These are phyloP conservation scores for Anguilla marmorata DNA, from an alignment of 2,797 vertebrate species.

Conservation along the genomic window DNA sequence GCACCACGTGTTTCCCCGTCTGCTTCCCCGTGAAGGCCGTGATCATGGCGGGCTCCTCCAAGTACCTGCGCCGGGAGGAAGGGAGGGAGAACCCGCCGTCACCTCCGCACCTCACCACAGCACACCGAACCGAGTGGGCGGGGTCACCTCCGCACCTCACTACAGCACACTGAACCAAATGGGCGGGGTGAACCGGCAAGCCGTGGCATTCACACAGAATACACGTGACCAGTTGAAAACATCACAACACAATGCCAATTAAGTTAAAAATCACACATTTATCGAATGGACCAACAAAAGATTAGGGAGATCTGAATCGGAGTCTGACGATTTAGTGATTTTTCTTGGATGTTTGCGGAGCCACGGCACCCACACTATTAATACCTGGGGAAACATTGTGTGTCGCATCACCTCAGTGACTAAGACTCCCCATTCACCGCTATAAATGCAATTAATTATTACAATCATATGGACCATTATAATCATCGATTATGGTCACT, in stretches of 20 bases:
- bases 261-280: background rate
- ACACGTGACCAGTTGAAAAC: background rate
- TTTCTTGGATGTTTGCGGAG: background rate
- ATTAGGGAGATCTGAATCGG: too few relatives aligned
- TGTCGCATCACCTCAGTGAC: too few relatives aligned
- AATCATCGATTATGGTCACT: background rate
- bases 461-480: background rate
- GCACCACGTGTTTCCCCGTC: conserved; percentile 87
- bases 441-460: background rate
- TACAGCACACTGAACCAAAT: background rate
- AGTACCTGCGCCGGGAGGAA: conserved; percentile 70
- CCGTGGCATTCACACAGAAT: background rate
- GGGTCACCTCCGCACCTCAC: too few relatives aligned
- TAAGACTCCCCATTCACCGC: background rate
- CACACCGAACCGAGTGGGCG: background rate
- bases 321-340: too few relatives aligned
- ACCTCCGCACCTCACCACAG: background rate
- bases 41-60: conserved; percentile 92
- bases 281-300: background rate
- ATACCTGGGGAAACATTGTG: background rate
- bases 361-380: background rate
- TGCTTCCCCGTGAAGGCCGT: conserved; percentile 90
- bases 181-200: background rate
- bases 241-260: background rate
- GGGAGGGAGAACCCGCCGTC: background rate